Evolutionary conservation across 2,113 vertebrate species (phyloP), one percentile per base, ranked within the genome.

Genomic region (Scomber colias): DNA sequence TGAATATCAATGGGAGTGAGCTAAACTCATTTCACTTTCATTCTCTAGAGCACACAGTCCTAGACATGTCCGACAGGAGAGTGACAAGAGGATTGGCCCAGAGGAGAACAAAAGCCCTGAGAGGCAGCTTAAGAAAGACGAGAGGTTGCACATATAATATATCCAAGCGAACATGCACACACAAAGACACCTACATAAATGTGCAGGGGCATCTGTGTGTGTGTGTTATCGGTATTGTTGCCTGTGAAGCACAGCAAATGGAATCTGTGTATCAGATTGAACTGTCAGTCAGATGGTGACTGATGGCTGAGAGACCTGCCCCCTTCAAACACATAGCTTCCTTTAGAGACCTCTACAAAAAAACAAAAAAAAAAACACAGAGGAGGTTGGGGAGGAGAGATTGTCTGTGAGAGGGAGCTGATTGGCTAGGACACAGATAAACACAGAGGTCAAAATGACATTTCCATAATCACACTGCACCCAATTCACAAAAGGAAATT

Each of bases 251-350:
- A 14, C 60, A 65, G 84, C 80, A 89, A 90, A 90, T 91, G 85
- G 88, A 93, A 92, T 92, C 78, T 85, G 77, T 85, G 77, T 87
- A 92, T 94, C 91, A 92, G 90, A 94, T 91, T 89, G 81, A 86
- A 80, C 69, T 91, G 91, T 92, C 92, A 86, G 84, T 90, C 85
- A 86, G 77, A 91, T 73, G 81, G 81, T 91, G 94, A 94, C 70
- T 71, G 87, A 92, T 90, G 87, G 82, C 63, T 85, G 65, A 76
- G 86, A 73, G 85, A 35, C 63, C 80, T 83, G 62, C 90, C 89
- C 79, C 77, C 75, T 87, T 71, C 62, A 80, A 75, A 83, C 66
- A 69, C 14, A 50, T 5, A 15, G 65, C 75, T 83, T 85, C 79
- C 69, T 77, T 80, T 61, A 65, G 44, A 85, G 44, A 56, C 54